Percentiles rank a stretch among this genome's conserved stretches.
phyloP scores from a whole-genome alignment of 2,113 vertebrate species.

The Pheucticus melanocephalus region DNA sequence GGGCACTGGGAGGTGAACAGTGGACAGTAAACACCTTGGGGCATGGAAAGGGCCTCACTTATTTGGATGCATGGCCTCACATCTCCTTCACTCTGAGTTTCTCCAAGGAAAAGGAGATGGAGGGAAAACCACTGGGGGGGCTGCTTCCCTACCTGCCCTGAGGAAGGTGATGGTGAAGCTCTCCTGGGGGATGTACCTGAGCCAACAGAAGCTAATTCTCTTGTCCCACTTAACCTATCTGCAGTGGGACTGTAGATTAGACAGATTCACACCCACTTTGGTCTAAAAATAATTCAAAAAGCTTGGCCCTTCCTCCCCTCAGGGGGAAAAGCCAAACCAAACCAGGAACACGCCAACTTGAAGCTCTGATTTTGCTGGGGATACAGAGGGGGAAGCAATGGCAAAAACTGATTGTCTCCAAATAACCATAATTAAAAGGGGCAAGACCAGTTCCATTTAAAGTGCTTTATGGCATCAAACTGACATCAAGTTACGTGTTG shows the following conservation, averaged over 20 bases:
- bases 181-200: not conserved
- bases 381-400: not conserved
- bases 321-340: not conserved
- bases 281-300: not conserved
- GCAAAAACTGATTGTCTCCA: slow-evolving; percentile 53
- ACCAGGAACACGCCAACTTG: not conserved
- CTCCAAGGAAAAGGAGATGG: not conserved
- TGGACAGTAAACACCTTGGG: not conserved
- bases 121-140: not conserved
- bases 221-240: not conserved
- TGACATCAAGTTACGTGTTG: not conserved
- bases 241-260: not conserved
- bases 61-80: not conserved
- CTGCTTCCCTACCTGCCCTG: not conserved
- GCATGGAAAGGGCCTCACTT: not conserved
- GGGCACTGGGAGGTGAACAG: not conserved
- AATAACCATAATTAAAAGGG: not conserved
- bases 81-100: not conserved
- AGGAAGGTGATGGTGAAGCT: not conserved
- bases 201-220: not conserved
- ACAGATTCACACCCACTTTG: not conserved
- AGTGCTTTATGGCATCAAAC: slow-evolving; percentile 54
- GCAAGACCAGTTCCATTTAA: slow-evolving; percentile 37
- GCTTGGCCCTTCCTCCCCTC: not conserved
- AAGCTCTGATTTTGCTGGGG: not conserved